Percentiles rank a stretch among this genome's conserved stretches.
phyloP scores from a whole-genome alignment of 2,888 invertebrate species.

The Meloe dianella region DNA sequence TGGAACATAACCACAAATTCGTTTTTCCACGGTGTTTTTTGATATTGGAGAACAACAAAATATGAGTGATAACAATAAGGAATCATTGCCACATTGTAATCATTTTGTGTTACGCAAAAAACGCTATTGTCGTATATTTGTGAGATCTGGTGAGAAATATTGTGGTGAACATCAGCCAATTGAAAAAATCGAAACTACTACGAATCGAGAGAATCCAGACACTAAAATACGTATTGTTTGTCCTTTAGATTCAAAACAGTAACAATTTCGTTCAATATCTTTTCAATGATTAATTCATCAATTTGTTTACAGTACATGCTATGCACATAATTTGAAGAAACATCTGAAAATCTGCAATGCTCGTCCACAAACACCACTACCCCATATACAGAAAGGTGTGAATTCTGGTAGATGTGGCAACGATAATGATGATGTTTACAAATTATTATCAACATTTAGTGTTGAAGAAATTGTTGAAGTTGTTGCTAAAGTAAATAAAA shows the following conservation, averaged over 20 bases:
- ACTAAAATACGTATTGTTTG: slow-evolving; percentile 67
- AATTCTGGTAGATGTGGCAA: slow-evolving; percentile 57
- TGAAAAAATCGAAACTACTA: slow-evolving; percentile 50
- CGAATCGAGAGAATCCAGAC: slow-evolving; percentile 27
- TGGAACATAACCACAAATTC: not conserved
- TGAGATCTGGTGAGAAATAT: slow-evolving; percentile 69
- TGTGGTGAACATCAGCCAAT: slow-evolving; percentile 72
- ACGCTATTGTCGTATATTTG: slow-evolving; percentile 77
- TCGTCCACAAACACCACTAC: slow-evolving; percentile 60
- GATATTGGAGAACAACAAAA: not conserved
- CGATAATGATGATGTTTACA: slow-evolving; percentile 36
- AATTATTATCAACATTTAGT: slow-evolving; percentile 57
- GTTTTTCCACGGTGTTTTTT: not conserved
- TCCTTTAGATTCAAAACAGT: slow-evolving; percentile 78
- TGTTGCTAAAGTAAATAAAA: slow-evolving; percentile 58
- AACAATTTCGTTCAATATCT: slow-evolving; percentile 33
- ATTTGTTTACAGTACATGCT: slow-evolving; percentile 70
- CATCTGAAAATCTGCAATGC: slow-evolving; percentile 79
- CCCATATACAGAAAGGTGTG: slow-evolving; percentile 63
- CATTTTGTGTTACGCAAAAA: slow-evolving; percentile 75
- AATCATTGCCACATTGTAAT: slow-evolving; percentile 61
- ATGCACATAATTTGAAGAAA: slow-evolving; percentile 69
- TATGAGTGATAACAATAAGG: not conserved
- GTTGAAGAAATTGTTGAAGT: slow-evolving; percentile 54
- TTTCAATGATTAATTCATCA: not conserved